These are phyloP conservation scores for Ciconia maguari DNA, from an alignment of 2,113 vertebrate species.

Conservation along the genomic window DNA sequence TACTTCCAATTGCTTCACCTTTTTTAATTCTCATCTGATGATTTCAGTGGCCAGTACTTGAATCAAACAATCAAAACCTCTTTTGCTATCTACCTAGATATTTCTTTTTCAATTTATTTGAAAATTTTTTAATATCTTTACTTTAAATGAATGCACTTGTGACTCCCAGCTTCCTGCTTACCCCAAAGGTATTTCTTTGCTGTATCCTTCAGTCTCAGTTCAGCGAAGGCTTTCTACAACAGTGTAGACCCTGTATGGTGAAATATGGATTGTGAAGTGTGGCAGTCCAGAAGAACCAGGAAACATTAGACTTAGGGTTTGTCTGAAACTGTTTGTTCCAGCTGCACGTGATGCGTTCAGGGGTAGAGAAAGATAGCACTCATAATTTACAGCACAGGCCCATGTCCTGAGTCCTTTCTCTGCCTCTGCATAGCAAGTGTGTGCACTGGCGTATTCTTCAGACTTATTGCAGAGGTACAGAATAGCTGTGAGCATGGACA, in stretches of 20 bases:
- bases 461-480: not conserved
- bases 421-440: not conserved
- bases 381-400: rapidly evolving
- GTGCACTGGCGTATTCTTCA: not conserved
- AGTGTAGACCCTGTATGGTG: not conserved
- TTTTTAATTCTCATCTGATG: not conserved
- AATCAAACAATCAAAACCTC: not conserved
- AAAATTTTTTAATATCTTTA: not conserved
- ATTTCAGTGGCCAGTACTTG: not conserved
- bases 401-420: not conserved
- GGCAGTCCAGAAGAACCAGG: not conserved
- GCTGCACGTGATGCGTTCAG: rapidly evolving
- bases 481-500: not conserved
- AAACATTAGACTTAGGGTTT: not conserved
- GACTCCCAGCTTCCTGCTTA: not conserved
- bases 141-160: not conserved
- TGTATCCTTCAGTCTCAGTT: not conserved
- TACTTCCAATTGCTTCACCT: not conserved
- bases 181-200: not conserved
- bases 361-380: not conserved
- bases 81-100: not conserved
- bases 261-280: rapidly evolving
- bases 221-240: not conserved
- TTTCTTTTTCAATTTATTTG: not conserved
- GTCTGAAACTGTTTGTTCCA: not conserved